Evolutionary conservation across 92 coral and sea anemone genomes (phyloP).

Genomic region (Micromussa lordhowensis): DNA sequence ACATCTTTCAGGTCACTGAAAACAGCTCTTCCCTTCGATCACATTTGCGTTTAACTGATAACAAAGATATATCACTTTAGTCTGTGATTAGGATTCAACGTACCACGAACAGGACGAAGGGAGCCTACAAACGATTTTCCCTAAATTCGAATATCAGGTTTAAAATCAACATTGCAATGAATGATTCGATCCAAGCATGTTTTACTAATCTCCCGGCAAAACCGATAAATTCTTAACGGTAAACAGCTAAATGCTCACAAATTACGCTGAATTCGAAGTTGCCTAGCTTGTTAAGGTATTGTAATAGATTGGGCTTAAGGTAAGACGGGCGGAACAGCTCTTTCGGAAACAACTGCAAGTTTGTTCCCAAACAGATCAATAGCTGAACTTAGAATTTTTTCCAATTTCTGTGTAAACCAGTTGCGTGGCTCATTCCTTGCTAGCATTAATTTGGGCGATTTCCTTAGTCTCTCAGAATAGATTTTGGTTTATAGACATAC

Average conservation of each 20-base stretch:
- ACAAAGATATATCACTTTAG: not conserved
- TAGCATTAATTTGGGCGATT: not conserved
- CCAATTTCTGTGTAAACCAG: not conserved
- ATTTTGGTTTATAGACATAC: not conserved
- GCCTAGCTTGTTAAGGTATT: no score
- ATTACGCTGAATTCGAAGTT: no score
- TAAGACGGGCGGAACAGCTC: not conserved
- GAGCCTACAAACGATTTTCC: not conserved
- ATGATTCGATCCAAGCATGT: not conserved
- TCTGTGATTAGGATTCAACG: not conserved
- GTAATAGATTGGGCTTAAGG: no score
- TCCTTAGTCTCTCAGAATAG: not conserved
- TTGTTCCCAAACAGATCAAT: not conserved
- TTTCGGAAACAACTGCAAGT: not conserved
- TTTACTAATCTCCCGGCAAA: no score
- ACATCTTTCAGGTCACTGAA: not conserved
- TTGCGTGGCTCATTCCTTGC: not conserved
- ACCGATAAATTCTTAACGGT: no score
- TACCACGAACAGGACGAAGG: not conserved
- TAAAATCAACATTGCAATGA: not conserved
- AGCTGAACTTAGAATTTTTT: not conserved
- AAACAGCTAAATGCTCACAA: no score
- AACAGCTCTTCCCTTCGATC: not conserved
- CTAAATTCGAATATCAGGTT: not conserved
- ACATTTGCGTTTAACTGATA: not conserved